Evolutionary conservation across 2,888 invertebrate species (phyloP), one percentile per base, ranked within the genome.

Genomic region (Erebia aethiops): DNA sequence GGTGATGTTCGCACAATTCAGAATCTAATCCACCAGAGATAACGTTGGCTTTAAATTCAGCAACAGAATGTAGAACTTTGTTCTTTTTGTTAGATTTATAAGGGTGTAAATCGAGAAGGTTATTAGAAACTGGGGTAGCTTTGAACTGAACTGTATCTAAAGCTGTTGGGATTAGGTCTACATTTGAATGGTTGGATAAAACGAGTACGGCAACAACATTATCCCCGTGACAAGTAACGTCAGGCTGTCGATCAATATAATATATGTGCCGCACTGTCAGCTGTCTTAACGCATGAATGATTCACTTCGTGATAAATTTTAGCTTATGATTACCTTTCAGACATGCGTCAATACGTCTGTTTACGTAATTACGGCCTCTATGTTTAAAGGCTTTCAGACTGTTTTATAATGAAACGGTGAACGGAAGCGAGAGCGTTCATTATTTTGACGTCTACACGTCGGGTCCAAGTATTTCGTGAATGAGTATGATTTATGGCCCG

Each of bases 271-370:
- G 87, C 84, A 88, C 91, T 92, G 92, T 92, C 92, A 92, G 90
- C 92, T 92, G 92, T 92, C 92, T 89, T 84, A 85, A 86, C 88
- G 88, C 90, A 90, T 92, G 92, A 92, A 91, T 92, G 92, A 92
- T 92, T 93, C 92, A 92, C 92, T 91, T 86, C 86, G 87, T 91
- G 92, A 93, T 93, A 92, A 93, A 93, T 92, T 92, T 88, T 87
- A 91, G 92, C 91, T 92, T 91, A 91, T 93, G 92, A 93, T 93
- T 92, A 92, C 91, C 92, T 92, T 91, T 92, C 91, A 91, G 89
- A 88, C 89, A 82, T 86, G 85, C 86, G 90, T 92, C 92, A 90
- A 91, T 90, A 86, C 88, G 91, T 91, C 91, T 89, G 90, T 91
- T 90, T 90, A 88, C 88, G 90, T 91, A 91, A 92, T 92, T 91